Percentiles rank a stretch among this genome's conserved stretches.
phyloP scores from a whole-genome alignment of 2,888 invertebrate species.

The Patella pellucida region DNA sequence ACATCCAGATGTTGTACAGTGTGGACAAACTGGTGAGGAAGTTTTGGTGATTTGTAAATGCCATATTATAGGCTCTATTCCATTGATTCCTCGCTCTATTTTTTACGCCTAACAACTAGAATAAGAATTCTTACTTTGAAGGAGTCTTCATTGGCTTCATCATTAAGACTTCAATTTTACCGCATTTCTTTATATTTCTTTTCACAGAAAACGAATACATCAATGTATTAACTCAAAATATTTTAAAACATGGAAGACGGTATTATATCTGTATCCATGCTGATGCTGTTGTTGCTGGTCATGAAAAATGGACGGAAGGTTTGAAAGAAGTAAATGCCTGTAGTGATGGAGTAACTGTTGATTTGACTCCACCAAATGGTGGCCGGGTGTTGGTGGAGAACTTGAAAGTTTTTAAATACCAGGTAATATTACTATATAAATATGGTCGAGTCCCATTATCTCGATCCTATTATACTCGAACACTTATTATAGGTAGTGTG shows the following conservation, averaged over 20 bases:
- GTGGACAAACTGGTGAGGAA: slow-evolving; percentile 31
- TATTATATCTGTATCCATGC: slow-evolving; percentile 45
- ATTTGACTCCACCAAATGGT: slow-evolving; percentile 39
- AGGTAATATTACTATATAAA: slow-evolving; percentile 8
- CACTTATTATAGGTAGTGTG: too few relatives aligned
- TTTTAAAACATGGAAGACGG: slow-evolving; percentile 34
- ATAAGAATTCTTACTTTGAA: too few relatives aligned
- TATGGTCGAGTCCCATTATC: too few relatives aligned
- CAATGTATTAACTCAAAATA: background rate
- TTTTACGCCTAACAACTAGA: too few relatives aligned
- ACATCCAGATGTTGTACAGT: slow-evolving; percentile 31
- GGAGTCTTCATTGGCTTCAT: too few relatives aligned
- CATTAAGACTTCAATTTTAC: too few relatives aligned
- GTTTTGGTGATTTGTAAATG: too few relatives aligned
- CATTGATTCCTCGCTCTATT: too few relatives aligned
- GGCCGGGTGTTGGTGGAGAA: slow-evolving; percentile 40
- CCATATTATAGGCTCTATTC: too few relatives aligned
- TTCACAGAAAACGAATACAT: background rate
- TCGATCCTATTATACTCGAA: too few relatives aligned
- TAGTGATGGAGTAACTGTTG: slow-evolving; percentile 50
- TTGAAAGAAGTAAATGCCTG: slow-evolving; percentile 42
- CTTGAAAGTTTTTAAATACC: slow-evolving; percentile 8
- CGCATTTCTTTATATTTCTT: too few relatives aligned
- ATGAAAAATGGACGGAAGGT: slow-evolving; percentile 42
- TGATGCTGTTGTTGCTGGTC: slow-evolving; percentile 24